Conservation (phyloP, 2,113 vertebrate species). For the Dicaeum eximium region DNA sequence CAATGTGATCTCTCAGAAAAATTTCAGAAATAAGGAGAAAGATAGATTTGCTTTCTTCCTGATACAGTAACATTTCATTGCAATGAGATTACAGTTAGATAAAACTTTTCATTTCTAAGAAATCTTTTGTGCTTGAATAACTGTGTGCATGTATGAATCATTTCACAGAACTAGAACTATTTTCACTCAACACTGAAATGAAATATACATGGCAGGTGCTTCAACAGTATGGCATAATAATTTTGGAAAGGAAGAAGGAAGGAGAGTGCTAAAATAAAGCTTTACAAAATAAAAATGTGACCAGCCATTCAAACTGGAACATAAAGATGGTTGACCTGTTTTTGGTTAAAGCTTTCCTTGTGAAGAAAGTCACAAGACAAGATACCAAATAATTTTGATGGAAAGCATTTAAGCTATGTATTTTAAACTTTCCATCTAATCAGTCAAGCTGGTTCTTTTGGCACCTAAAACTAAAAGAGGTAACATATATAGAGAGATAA, state of each 20-base stretch:
- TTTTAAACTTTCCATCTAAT: background rate
- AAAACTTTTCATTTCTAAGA: background rate
- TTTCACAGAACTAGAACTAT: conserved; percentile 1
- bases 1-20: background rate
- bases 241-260: background rate
- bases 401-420: background rate
- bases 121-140: conserved; percentile 7
- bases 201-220: conserved; percentile 36
- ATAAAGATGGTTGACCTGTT: background rate
- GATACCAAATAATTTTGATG: background rate
- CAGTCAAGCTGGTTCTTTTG: background rate
- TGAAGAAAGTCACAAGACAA: background rate
- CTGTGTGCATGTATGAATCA: background rate
- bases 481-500: background rate
- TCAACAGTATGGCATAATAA: conserved; percentile 19
- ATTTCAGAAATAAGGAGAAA: background rate
- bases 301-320: background rate
- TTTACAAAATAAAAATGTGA: background rate
- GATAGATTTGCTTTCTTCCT: background rate
- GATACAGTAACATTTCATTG: background rate
- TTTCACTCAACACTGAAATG: conserved; percentile 1
- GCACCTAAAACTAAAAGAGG: background rate
- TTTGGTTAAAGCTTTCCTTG: background rate
- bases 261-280: background rate
- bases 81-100: background rate